Conservation (phyloP, 2,888 invertebrate genomes). For the Drosophila bunnanda region DNA sequence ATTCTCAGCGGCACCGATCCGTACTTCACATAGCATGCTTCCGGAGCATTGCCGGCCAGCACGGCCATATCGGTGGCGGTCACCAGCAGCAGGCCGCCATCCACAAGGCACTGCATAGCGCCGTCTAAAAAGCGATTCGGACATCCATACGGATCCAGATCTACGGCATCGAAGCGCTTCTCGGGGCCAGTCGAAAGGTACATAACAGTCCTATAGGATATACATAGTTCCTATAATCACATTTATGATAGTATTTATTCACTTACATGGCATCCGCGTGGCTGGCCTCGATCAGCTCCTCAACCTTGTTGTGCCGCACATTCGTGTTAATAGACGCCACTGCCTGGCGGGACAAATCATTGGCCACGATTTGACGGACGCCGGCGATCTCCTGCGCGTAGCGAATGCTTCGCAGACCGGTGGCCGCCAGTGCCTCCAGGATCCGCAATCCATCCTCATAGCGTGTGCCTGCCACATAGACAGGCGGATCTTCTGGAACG, state of each 20-base stretch:
- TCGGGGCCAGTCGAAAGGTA: conserved; percentile 89
- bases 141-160: conserved; percentile 99
- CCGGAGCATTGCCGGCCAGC: conserved; percentile 96
- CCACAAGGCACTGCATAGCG: conserved; percentile 91
- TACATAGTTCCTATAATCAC: neutral
- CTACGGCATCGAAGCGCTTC: conserved; percentile 94
- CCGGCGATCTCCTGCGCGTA: conserved; percentile 97
- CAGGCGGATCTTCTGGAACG: conserved; percentile 1
- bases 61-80: conserved; percentile 99
- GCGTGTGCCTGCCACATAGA: conserved; percentile 68
- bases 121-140: conserved; percentile 96
- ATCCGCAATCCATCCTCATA: conserved; percentile 86
- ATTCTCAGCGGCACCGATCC: conserved; percentile 94
- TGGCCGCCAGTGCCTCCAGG: conserved; percentile 97
- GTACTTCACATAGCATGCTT: conserved; percentile 97
- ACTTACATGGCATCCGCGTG: conserved; percentile 95
- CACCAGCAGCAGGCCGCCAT: conserved; percentile 94
- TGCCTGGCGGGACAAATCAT: conserved; percentile 94
- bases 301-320: conserved; percentile 86
- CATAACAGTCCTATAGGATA: conserved; percentile 90
- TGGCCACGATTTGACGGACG: conserved; percentile 93
- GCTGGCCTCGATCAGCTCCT: conserved; percentile 89
- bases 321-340: conserved; percentile 94
- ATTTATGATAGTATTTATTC: neutral
- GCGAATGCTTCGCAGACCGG: conserved; percentile 96